phyloP scores from a whole-genome alignment of 2,797 vertebrate genomes.

The Clarias laeviceps region DNA sequence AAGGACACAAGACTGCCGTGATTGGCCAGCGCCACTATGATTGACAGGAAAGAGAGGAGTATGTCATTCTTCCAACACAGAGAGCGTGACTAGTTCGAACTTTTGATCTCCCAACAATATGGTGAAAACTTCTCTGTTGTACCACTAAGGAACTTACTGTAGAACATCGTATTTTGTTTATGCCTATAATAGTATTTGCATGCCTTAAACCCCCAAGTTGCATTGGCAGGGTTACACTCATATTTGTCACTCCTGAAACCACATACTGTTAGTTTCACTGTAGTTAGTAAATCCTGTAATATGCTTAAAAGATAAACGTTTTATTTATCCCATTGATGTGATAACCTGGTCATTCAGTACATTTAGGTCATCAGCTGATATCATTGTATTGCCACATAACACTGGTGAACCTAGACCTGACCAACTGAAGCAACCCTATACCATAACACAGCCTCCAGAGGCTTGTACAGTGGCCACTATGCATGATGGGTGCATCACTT shows the following conservation, averaged over 20 bases:
- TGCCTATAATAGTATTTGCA: background rate
- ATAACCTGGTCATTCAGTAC: too few relatives aligned
- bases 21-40: background rate
- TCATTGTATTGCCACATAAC: too few relatives aligned
- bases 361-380: too few relatives aligned
- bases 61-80: background rate
- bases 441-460: too few relatives aligned
- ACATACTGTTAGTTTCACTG: background rate
- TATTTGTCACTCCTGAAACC: background rate
- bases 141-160: background rate
- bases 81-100: background rate
- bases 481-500: too few relatives aligned
- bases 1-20: background rate
- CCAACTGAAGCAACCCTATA: too few relatives aligned
- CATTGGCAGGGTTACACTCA: background rate
- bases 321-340: too few relatives aligned
- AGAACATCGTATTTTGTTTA: background rate
- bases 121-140: background rate
- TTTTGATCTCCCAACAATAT: background rate
- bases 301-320: background rate
- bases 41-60: background rate
- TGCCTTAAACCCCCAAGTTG: background rate
- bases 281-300: background rate
- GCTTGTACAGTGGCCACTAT: too few relatives aligned
- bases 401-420: too few relatives aligned